Base-by-base conservation (phyloP, 2,888 invertebrate species). In the Eumacrocentrus americanus region DNA sequence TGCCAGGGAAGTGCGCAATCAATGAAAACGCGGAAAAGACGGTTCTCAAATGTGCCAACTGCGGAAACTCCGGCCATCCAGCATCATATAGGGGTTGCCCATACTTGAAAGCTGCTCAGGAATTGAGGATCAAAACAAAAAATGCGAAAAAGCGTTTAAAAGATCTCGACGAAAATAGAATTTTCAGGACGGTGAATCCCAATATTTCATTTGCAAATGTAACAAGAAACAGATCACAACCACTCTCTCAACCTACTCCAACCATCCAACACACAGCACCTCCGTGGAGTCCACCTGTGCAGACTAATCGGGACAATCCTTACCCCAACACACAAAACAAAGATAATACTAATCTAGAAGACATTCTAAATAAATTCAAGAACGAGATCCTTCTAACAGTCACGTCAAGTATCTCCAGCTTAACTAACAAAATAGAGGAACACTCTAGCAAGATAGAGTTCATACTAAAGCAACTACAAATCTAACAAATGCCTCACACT, bases 71-170 rank as follows among this genome's bases (percentile, higher is more conserved):
- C 3, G 58, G 52, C 9, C 58, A 58, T 16, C 46, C 58, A 16
- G 58, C 58, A 3, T 52, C 42, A 9, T 58, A 58, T 53, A 37
- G 40, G 16, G 58, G 58, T 7, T 52, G 44, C 42, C 42, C 18
- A 14, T 58, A 29, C 29, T 35, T 40, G 6, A 53, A 58, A 42
- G 5, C n/a, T n/a, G n/a, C n/a, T n/a, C n/a, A 9, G 2, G 42
- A 23, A 1, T 2, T 11, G 3, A 52, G 12, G n/a, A n/a, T n/a
- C n/a, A 25, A 51, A 35, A 22, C 16, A 51, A n/a, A 34, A 51
- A n/a, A 20, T 37, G 51, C 29, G 29, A 29, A 29, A 35, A 29
- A 20, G 16, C 29, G n/a, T n/a, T n/a, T n/a, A n/a, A n/a, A n/a
- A n/a, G n/a, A n/a, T n/a, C n/a, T n/a, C n/a, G n/a, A n/a, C n/a